phyloP scores from a whole-genome alignment of 2,888 invertebrate genomes.

The Dynastes hyllus region DNA sequence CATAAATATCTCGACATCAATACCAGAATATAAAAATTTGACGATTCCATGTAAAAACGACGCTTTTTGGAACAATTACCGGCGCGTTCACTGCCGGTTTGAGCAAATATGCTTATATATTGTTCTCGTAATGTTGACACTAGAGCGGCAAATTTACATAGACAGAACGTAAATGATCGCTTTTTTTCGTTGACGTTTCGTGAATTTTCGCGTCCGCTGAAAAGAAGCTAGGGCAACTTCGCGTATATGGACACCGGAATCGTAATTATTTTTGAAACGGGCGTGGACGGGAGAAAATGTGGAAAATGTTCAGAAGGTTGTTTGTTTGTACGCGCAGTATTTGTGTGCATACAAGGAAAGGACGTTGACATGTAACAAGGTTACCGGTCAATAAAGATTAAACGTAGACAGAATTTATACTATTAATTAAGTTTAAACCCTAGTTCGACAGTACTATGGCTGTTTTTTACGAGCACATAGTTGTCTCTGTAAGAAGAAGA shows the following conservation, averaged over 20 bases:
- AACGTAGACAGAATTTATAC: constrained; percentile 21
- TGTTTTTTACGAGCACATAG: background rate
- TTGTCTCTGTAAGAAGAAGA: too few relatives aligned
- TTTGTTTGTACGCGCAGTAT: background rate
- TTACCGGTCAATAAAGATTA: constrained; percentile 13
- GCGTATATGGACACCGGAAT: background rate
- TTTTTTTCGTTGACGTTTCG: background rate
- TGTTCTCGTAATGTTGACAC: background rate
- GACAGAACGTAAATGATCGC: background rate
- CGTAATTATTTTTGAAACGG: constrained; percentile 26
- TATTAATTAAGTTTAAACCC: constrained; percentile 10
- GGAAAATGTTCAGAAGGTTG: constrained; percentile 18
- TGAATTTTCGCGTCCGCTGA: background rate
- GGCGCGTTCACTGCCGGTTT: background rate
- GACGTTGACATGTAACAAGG: constrained; percentile 35
- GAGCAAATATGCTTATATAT: background rate
- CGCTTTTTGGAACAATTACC: background rate
- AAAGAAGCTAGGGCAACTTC: background rate
- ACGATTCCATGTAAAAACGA: background rate
- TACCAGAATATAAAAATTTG: background rate
- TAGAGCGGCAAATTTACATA: background rate
- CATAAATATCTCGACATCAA: background rate
- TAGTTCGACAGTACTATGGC: background rate
- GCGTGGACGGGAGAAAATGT: constrained; percentile 5
- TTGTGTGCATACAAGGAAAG: constrained; percentile 27